A percentile compares a stretch with the other conserved stretches of the same genome.
phyloP scores from a whole-genome alignment of 2,797 vertebrate species.

The Silurus aristotelis region DNA sequence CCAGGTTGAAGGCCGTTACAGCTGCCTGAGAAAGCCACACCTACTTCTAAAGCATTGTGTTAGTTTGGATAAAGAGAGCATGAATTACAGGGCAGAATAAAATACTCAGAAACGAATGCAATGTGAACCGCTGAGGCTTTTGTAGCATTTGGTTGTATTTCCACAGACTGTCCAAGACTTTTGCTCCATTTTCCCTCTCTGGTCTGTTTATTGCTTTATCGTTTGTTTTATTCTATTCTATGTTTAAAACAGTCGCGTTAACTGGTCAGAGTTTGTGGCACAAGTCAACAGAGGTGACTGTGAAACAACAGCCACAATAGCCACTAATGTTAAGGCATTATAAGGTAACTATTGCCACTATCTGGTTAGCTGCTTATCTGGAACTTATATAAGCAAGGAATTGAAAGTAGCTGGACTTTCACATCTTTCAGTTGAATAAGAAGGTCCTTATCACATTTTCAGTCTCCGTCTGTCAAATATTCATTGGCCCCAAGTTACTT shows the following conservation, averaged over 20 bases:
- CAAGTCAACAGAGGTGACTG: background rate
- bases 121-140: background rate
- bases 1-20: background rate
- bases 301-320: background rate
- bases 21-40: background rate
- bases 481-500: constrained; percentile 36
- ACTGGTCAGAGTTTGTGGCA: background rate
- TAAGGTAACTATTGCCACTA: background rate
- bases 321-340: background rate
- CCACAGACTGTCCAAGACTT: background rate
- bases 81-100: background rate
- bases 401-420: background rate
- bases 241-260: background rate
- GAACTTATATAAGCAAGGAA: background rate
- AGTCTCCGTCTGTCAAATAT: constrained; percentile 41
- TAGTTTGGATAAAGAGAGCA: background rate
- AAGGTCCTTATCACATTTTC: constrained; percentile 8
- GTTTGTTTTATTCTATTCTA: background rate
- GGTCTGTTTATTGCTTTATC: background rate
- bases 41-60: background rate
- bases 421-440: background rate
- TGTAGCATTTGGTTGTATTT: background rate
- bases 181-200: background rate
- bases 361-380: background rate
- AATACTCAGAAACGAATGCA: background rate